phyloP scores from a whole-genome alignment of 2,113 vertebrate species.

The Lota lota region DNA sequence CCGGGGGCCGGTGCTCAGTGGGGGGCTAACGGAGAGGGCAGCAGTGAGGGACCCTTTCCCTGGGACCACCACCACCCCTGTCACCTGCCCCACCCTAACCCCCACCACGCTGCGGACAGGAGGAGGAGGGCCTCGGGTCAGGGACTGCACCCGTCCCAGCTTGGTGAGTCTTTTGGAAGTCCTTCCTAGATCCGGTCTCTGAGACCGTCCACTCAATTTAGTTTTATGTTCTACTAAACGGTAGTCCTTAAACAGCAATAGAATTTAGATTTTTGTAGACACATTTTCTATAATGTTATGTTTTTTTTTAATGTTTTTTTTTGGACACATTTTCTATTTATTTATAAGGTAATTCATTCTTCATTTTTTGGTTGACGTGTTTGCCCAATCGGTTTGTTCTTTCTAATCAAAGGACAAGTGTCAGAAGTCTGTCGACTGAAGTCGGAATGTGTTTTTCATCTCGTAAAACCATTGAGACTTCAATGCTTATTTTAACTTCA shows the following conservation, averaged over 20 bases:
- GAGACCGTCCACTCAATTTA: too few species aligned
- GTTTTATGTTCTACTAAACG: neutral
- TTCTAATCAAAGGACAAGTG: too few species aligned
- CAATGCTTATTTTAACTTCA: neutral
- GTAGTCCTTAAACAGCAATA: too few species aligned
- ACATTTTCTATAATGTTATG: too few species aligned
- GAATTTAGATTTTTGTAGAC: too few species aligned
- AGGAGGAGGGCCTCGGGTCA: conserved; percentile 64
- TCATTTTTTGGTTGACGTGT: too few species aligned
- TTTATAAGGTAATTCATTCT: too few species aligned
- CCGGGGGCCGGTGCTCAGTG: conserved; percentile 18
- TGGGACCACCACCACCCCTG: conserved; percentile 28
- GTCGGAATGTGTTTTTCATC: neutral
- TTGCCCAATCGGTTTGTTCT: too few species aligned
- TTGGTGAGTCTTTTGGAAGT: conserved; percentile 52
- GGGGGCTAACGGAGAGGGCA: conserved; percentile 50
- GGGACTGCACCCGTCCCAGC: conserved; percentile 65
- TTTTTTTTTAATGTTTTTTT: too few species aligned
- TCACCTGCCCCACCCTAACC: too few species aligned
- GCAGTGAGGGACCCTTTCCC: conserved; percentile 9
- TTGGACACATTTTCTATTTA: too few species aligned
- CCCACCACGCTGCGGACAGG: conserved; percentile 29
- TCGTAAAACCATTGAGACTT: neutral
- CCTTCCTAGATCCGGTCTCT: neutral
- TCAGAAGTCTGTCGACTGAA: too few species aligned